Evolutionary conservation across 92 coral and sea anemone species (phyloP), one percentile per base, ranked within the genome.

Genomic region (Bergia puertoricense): DNA sequence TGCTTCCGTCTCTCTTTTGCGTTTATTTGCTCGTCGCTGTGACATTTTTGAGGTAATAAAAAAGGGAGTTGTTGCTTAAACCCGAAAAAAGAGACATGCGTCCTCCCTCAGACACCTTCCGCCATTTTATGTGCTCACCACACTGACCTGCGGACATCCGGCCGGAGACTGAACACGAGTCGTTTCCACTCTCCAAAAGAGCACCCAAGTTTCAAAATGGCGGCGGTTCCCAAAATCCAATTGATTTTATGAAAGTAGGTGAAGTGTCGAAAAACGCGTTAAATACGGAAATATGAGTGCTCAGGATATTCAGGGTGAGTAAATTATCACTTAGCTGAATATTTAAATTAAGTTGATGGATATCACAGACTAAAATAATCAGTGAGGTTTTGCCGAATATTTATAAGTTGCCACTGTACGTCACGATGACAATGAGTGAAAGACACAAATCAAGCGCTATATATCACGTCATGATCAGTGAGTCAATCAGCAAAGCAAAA

Each of bases 1-100:
- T 62, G 43, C 91, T 45, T 45, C 86, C n/a, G 91, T 43, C 36
- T 77, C 91, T 81, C 91, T 91, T 66, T 90, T 90, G 15, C 96
- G 94, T 80, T 93, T 95, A 56, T 65, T 88, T 65, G 91, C 81
- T 57, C 94, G 92, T 93, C 92, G 91, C 41, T 92, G 93, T 10
- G 98, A 95, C 98, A 95, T 95, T 86, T 72, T 85, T 8, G 62
- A 77, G 13, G n/a, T 39, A 8, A 22, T 16, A 86, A 72, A 80
- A 77, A 41, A 22, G 62, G 67, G 22, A 57, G 15, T 45, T 68
- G 22, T 83, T 43, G 86, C 13, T 68, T 38, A 84, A 76, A 76
- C 46, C 10, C 23, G 46, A 76, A 38, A 76, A 5, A 18, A 84
- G 14, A 42, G n/a, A n/a, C 5, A 45, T 1, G 5, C 43, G 18